phyloP scores from a whole-genome alignment of 2,797 vertebrate genomes.

The Moxostoma hubbsi region DNA sequence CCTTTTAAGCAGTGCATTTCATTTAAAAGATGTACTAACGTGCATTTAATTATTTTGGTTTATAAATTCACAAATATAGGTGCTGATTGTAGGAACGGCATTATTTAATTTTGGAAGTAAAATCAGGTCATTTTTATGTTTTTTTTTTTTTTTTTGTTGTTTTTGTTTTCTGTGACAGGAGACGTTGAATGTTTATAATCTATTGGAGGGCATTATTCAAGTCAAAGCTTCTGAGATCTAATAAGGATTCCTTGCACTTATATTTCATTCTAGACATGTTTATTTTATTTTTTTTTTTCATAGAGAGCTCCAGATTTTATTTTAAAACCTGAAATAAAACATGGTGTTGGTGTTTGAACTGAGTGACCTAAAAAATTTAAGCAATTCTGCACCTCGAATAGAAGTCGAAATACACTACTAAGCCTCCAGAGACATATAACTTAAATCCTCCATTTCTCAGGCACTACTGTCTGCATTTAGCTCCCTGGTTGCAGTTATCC shows the following conservation, averaged over 20 bases:
- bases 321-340: not conserved
- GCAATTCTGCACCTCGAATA: not conserved
- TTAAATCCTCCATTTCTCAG: constrained; percentile 23
- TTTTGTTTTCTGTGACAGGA: not conserved
- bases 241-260: not conserved
- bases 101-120: not conserved
- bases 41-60: too few species aligned
- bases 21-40: too few species aligned
- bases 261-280: not conserved
- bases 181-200: not conserved
- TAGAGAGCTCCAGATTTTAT: not conserved
- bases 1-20: too few species aligned
- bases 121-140: not conserved
- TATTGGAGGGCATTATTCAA: too few species aligned
- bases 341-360: not conserved
- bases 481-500: constrained; percentile 28
- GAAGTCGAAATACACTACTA: constrained; percentile 23
- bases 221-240: not conserved
- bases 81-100: too few species aligned
- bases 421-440: constrained; percentile 36
- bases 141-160: not conserved
- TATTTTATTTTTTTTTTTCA: not conserved
- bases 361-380: constrained; percentile 14
- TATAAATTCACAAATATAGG: too few species aligned
- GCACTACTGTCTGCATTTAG: constrained; percentile 27